Evolutionary conservation across 2,888 invertebrate species (phyloP).

Genomic region (Ornithoptera alexandrae): DNA sequence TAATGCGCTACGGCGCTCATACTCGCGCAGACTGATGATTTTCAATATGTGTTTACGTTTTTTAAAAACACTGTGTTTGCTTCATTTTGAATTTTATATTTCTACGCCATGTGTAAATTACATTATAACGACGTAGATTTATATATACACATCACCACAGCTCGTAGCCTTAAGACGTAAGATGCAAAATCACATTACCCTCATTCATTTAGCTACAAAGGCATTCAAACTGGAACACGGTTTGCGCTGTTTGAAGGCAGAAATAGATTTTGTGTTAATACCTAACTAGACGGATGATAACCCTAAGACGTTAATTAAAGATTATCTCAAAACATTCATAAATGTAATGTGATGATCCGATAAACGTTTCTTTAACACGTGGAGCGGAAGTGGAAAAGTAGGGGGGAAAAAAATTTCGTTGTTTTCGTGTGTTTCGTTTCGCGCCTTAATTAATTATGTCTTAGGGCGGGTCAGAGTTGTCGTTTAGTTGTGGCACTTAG

Average conservation of each 20-base stretch:
- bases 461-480: slow-evolving; percentile 63
- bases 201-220: too few species aligned
- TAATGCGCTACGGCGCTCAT: slow-evolving; percentile 8
- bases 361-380: background rate
- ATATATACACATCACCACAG: too few species aligned
- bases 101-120: background rate
- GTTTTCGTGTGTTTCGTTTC: slow-evolving; percentile 29
- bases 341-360: background rate
- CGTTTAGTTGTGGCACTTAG: slow-evolving; percentile 53
- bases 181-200: too few species aligned
- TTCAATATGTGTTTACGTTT: background rate
- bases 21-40: slow-evolving; percentile 4
- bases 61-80: background rate
- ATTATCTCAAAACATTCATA: background rate
- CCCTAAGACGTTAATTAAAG: too few species aligned
- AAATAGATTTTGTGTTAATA: too few species aligned
- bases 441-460: slow-evolving; percentile 68
- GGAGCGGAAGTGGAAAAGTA: slow-evolving; percentile 4
- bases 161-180: too few species aligned
- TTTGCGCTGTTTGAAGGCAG: too few species aligned
- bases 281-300: too few species aligned
- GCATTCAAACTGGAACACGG: too few species aligned
- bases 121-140: too few species aligned
- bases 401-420: slow-evolving; percentile 10
- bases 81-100: background rate